A percentile compares a stretch with the other conserved stretches of the same genome.
phyloP scores from a whole-genome alignment of 2,888 invertebrate genomes.

The Kryphioiulus occultus region DNA sequence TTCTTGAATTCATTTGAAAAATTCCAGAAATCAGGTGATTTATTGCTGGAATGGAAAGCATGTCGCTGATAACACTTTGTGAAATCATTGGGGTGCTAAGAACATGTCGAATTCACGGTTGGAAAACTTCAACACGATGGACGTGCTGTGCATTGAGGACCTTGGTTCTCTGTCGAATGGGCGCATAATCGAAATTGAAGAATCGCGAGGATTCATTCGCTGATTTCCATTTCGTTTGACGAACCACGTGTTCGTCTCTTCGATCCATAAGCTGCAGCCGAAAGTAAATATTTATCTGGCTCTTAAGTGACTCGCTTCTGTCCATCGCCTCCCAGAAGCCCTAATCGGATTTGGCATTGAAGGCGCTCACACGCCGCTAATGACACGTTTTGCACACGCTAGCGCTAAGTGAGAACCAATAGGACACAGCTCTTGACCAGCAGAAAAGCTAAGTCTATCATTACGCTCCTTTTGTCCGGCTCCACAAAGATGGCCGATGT shows the following conservation, averaged over 20 bases:
- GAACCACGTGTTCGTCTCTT: not conserved
- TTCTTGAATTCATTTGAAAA: too few species aligned
- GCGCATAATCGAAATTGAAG: too few species aligned
- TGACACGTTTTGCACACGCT: not conserved
- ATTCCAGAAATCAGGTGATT: too few species aligned
- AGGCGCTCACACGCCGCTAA: not conserved
- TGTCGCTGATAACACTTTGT: too few species aligned
- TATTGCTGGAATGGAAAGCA: too few species aligned
- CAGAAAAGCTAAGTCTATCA: not conserved
- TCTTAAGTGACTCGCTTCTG: conserved; percentile 7
- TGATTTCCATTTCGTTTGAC: not conserved
- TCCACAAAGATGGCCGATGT: not conserved
- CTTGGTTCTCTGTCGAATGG: too few species aligned
- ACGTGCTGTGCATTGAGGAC: too few species aligned
- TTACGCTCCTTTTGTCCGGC: not conserved
- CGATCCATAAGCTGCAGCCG: not conserved
- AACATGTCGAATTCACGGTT: too few species aligned
- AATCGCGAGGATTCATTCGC: too few species aligned
- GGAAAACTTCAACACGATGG: too few species aligned
- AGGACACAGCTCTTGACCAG: not conserved
- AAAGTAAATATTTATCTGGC: conserved; percentile 4
- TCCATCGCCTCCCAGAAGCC: not conserved
- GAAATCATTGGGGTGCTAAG: too few species aligned
- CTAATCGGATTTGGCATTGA: not conserved
- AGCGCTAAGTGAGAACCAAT: not conserved